These are phyloP conservation scores for Irena cyanogastra DNA, from an alignment of 2,113 vertebrate species.

Conservation along the genomic window DNA sequence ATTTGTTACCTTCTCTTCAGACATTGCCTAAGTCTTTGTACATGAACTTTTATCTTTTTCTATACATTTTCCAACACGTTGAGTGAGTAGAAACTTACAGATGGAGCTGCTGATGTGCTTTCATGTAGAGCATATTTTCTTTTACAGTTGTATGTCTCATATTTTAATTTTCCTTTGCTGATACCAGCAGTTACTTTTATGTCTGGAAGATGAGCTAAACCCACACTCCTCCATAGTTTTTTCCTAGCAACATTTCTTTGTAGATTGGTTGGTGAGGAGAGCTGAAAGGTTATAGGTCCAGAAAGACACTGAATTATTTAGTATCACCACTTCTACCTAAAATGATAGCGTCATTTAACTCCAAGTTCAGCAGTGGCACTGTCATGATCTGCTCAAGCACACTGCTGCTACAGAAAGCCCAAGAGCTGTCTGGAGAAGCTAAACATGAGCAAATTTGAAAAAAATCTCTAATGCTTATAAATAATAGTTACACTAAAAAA, in stretches of 20 bases:
- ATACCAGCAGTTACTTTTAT: conserved; percentile 12
- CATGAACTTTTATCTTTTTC: conserved; percentile 26
- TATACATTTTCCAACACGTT: neutral
- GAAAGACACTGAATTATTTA: conserved; percentile 40
- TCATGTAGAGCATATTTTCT: conserved; percentile 36
- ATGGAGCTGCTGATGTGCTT: conserved; percentile 24
- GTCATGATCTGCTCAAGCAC: neutral
- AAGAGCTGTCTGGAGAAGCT: neutral
- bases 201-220: neutral
- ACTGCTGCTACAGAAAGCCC: neutral
- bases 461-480: neutral
- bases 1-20: conserved; percentile 21
- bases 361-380: neutral
- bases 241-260: conserved; percentile 34
- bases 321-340: neutral
- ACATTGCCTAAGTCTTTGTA: neutral
- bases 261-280: neutral
- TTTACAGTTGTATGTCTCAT: neutral
- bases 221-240: neutral
- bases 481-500: neutral
- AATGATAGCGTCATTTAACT: neutral
- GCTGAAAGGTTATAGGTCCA: conserved; percentile 22
- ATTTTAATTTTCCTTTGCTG: conserved; percentile 32
- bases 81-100: conserved; percentile 13
- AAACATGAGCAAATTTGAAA: neutral